phyloP scores from a whole-genome alignment of 2,113 vertebrate species.

The Pholis gunnellus region DNA sequence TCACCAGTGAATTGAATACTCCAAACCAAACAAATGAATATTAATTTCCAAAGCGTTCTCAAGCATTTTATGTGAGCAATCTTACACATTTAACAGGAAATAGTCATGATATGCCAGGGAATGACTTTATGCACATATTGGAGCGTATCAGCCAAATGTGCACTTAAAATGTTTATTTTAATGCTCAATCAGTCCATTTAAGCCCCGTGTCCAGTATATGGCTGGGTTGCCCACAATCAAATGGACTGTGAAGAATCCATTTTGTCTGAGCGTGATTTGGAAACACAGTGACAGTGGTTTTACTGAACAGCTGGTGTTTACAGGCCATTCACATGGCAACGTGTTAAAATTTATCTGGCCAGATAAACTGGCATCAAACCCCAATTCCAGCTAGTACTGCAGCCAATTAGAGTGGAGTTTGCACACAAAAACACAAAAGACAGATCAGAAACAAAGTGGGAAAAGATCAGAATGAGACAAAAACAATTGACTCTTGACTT shows the following conservation, averaged over 20 bases:
- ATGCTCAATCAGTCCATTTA: conserved; percentile 50
- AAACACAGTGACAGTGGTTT: conserved; percentile 58
- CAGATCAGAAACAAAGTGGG: neutral
- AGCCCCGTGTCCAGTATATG: conserved; percentile 47
- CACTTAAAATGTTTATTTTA: conserved; percentile 67
- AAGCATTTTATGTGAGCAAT: conserved; percentile 16
- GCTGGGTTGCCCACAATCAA: conserved; percentile 46
- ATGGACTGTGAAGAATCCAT: conserved; percentile 67
- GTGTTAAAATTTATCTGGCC: conserved; percentile 58
- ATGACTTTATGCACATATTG: conserved; percentile 36
- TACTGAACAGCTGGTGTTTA: conserved; percentile 73
- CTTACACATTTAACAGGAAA: conserved; percentile 19
- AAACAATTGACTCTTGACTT: neutral
- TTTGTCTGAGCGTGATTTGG: conserved; percentile 66
- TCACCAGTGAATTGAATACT: neutral
- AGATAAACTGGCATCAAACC: conserved; percentile 46
- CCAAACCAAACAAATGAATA: conserved; percentile 6
- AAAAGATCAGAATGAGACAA: conserved; percentile 1
- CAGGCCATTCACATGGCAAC: conserved; percentile 62
- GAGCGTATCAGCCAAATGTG: conserved; percentile 50
- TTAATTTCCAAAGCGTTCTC: conserved; percentile 21
- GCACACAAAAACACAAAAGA: conserved; percentile 25
- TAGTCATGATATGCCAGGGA: conserved; percentile 2
- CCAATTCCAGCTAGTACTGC: conserved; percentile 21
- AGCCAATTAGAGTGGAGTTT: conserved; percentile 24